These are phyloP conservation scores for Chrysomallon squamiferum DNA, from an alignment of 1,140 invertebrate genomes.

Conservation along the genomic window DNA sequence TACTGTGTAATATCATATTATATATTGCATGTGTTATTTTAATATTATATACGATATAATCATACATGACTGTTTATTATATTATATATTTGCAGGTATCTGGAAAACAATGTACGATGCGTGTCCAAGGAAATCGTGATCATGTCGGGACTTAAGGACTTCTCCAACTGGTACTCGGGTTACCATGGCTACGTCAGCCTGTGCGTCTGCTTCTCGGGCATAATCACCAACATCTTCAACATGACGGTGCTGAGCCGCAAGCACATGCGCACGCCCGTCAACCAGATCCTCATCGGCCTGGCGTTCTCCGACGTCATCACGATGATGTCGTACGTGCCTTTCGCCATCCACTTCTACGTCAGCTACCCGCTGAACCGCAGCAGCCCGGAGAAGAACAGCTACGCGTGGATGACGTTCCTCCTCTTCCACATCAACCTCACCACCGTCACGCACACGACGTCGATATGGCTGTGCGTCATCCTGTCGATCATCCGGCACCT, in stretches of 20 bases:
- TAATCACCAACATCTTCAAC: conserved; percentile 86
- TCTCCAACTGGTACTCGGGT: conserved; percentile 58
- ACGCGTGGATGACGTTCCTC: conserved; percentile 54
- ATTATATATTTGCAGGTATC: conserved; percentile 40
- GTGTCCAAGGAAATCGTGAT: background rate
- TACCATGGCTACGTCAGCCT: conserved; percentile 77
- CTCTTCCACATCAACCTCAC: conserved; percentile 70
- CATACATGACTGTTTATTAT: no score
- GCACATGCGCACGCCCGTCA: conserved; percentile 84
- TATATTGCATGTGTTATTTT: no score
- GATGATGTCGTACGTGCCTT: conserved; percentile 88
- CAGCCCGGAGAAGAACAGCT: conserved; percentile 43
- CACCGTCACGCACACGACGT: conserved; percentile 87
- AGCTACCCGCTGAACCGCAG: conserved; percentile 26
- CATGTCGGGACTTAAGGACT: conserved; percentile 32
- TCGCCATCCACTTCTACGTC: conserved; percentile 72
- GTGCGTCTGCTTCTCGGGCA: conserved; percentile 85
- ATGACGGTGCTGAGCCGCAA: conserved; percentile 87
- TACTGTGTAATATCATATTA: background rate
- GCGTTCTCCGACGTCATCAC: conserved; percentile 86
- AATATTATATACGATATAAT: no score
- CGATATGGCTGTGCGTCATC: conserved; percentile 90
- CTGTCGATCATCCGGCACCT: conserved; percentile 91
- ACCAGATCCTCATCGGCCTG: conserved; percentile 82
- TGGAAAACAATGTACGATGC: conserved; percentile 32